Base-by-base conservation (phyloP, 2,113 vertebrate species). In the Procavia capensis region DNA sequence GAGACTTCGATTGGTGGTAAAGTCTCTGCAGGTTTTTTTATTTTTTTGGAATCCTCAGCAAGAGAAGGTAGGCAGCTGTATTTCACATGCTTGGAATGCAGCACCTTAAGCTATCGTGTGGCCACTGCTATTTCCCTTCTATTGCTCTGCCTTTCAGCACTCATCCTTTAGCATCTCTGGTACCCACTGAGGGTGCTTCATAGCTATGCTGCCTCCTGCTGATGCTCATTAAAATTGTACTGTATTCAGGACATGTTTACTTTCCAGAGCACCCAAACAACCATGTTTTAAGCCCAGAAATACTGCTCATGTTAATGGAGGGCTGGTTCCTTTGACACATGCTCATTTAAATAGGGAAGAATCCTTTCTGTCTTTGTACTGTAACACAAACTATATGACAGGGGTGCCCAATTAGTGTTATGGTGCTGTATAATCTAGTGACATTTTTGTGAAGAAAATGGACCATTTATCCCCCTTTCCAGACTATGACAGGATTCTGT, bases 201-300 rank as follows among this genome's bases (percentile, higher is more conserved):
- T 4, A 54, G n/a, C 34, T 29, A 10, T 24, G 24, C 2, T 24
- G 14, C 4, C 25, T 14, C 24, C 17, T 43, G 54, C 34, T 80
- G 34, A 31, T 0, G 10, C 1, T 27, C 29, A 57, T 27, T 17
- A 10, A 8, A 25, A 47, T 36, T n/a, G 22, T n/a, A 31, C 50
- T 39, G 2, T 20, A 34, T 78, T 39, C 10, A 10, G 1, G 14
- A 72, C 10, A 47, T 0, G 0, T 0, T 0, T 31, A 29, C 31
- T 6, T n/a, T 34, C 43, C 3, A 19, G 14, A 1, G 5, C 16
- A n/a, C 17, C 72, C 24, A 68, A 34, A 45, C 5, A 6, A 31
- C n/a, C 0, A 0, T 3, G 3, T 20, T 8, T 8, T 41, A 39
- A 80, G 29, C 41, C 17, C 5, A 17, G 3, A 34, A 22, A 47